phyloP scores from a whole-genome alignment of 2,888 invertebrate species.

The Pasiphila rectangulata region DNA sequence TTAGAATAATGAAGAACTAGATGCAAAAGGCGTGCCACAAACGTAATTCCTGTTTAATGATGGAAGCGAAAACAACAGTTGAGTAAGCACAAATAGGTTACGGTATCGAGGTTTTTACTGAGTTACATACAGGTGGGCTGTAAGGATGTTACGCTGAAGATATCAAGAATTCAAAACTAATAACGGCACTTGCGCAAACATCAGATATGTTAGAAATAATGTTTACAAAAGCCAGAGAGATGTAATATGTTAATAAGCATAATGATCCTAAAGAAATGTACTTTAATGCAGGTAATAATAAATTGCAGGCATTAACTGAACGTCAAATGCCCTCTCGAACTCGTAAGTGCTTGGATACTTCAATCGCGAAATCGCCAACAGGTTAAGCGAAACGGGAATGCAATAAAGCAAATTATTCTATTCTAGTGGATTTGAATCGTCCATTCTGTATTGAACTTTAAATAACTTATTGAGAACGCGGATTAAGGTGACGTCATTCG shows the following conservation, averaged over 20 bases:
- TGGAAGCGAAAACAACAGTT: conserved; percentile 38
- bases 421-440: conserved; percentile 39
- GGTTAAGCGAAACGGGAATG: conserved; percentile 28
- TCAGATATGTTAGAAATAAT: neutral
- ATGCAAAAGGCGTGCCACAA: conserved; percentile 15
- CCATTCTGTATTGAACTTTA: conserved; percentile 41
- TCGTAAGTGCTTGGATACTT: conserved; percentile 12
- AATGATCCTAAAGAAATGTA: conserved; percentile 1
- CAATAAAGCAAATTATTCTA: conserved; percentile 39
- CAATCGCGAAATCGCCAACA: conserved; percentile 25
- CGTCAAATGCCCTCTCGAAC: conserved; percentile 23
- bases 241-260: neutral
- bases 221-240: neutral
- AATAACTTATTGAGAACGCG: conserved; percentile 40
- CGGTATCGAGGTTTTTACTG: conserved; percentile 38
- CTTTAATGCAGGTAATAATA: conserved; percentile 9
- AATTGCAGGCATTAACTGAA: conserved; percentile 31
- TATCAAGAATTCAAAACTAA: conserved; percentile 2
- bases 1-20: conserved; percentile 5
- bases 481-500: conserved; percentile 44
- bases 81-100: conserved; percentile 41
- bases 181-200: neutral
- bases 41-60: conserved; percentile 33
- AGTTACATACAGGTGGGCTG: conserved; percentile 32
- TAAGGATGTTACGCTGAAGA: conserved; percentile 4